Conservation (phyloP, 2,113 vertebrate genomes). For the Elgaria multicarinata region DNA sequence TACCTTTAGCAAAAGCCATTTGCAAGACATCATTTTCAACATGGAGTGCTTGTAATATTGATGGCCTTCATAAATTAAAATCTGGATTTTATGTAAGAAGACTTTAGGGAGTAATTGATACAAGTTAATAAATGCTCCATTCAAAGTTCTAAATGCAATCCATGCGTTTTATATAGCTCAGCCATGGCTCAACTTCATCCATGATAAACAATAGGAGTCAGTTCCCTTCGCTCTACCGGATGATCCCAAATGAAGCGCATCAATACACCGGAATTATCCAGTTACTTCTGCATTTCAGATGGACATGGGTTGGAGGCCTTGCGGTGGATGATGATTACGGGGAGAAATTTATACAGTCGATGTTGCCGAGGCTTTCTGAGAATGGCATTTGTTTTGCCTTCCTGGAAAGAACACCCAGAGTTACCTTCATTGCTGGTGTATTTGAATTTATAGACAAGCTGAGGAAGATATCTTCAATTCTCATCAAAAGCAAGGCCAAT, state of each 20-base stretch:
- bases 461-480: not conserved
- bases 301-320: too few species aligned
- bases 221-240: too few species aligned
- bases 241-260: too few species aligned
- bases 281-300: too few species aligned
- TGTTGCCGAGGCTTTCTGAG: constrained; percentile 1
- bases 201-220: not conserved
- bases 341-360: not conserved
- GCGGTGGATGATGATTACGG: not conserved
- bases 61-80: not conserved
- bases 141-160: not conserved
- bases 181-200: constrained; percentile 12
- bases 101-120: not conserved
- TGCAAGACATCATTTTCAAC: too few species aligned
- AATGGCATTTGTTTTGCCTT: constrained; percentile 17
- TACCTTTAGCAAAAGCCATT: too few species aligned
- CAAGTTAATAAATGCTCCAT: not conserved
- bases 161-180: constrained; percentile 6
- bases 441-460: not conserved
- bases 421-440: not conserved
- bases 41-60: not conserved
- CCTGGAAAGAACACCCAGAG: not conserved
- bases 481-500: not conserved
- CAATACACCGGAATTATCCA: too few species aligned
- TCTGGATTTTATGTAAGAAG: not conserved